These are phyloP conservation scores for Musca vetustissima DNA, from an alignment of 1,140 invertebrate species.

Conservation along the genomic window DNA sequence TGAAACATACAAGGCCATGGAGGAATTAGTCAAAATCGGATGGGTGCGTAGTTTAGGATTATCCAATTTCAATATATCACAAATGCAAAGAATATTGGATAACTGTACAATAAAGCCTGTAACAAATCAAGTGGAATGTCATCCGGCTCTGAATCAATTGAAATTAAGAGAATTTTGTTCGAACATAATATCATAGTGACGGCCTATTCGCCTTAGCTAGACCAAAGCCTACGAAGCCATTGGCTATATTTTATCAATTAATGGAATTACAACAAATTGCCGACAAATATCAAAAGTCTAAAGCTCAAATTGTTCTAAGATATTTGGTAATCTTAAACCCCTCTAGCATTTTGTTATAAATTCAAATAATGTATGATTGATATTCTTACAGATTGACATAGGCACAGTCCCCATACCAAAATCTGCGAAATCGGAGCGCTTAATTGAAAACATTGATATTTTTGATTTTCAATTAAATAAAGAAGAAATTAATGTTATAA, in stretches of 20 bases:
- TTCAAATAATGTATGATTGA: constrained; percentile 63
- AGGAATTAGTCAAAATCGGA: constrained; percentile 71
- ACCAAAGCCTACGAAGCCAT: constrained; percentile 54
- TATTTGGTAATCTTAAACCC: constrained; percentile 65
- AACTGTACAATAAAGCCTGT: constrained; percentile 71
- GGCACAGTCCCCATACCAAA: constrained; percentile 81
- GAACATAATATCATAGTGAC: constrained; percentile 67
- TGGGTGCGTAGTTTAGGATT: constrained; percentile 77
- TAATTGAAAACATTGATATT: constrained; percentile 73
- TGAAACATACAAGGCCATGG: constrained; percentile 88
- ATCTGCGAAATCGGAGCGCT: constrained; percentile 70
- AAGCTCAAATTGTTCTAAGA: constrained; percentile 69
- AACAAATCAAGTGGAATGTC: constrained; percentile 76
- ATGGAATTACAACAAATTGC: constrained; percentile 62
- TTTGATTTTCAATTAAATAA: constrained; percentile 73
- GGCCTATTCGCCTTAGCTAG: constrained; percentile 82
- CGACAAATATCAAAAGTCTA: constrained; percentile 66
- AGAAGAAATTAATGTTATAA: constrained; percentile 64
- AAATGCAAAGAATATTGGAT: constrained; percentile 72
- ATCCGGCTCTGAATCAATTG: constrained; percentile 78
- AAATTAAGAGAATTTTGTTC: constrained; percentile 73
- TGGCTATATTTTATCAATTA: constrained; percentile 56
- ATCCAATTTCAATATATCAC: constrained; percentile 77
- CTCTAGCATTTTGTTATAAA: constrained; percentile 67
- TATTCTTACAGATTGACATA: constrained; percentile 66